Evolutionary conservation across 2,888 invertebrate species (phyloP), one percentile per base, ranked within the genome.

Genomic region (Lithophane ornitopus): DNA sequence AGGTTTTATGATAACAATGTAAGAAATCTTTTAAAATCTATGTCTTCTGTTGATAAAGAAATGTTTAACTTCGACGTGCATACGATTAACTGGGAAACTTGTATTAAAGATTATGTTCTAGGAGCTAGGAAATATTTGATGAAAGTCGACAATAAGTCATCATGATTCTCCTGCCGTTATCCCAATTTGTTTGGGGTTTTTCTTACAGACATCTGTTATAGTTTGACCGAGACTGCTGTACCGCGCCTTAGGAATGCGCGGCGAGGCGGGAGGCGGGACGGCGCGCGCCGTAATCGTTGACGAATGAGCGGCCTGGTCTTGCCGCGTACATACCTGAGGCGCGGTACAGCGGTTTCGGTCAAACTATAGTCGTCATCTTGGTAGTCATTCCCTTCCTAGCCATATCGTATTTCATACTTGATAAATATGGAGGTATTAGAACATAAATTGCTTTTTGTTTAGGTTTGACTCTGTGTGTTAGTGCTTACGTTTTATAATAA

Each of bases 21-120:
- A 2, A 80, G 78, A 71, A 78, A 65, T 52, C 80, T 90, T 19
- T 67, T 79, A 2, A 61, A 71, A 14, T 74, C 69, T 0, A 62
- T 90, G 75, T 72, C 85, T 22, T 59, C 85, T 16, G 56, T 34
- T 6, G 90, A 91, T n/a, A 85, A 80, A 79, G 62, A 76, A 67
- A 70, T 65, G 1, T 90, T 90, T 52, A 86, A 89, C 39, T 85
- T 90, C 46, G 87, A 90, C n/a, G 80, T 90, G 2, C 80, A 65
- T 11, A 79, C 84, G 0, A 84, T 90, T 34, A 74, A 85, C 44
- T 90, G 90, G 90, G 79, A 85, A n/a, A 76, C 67, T 0, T 87
- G 88, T 54, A 61, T 90, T 0, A 82, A 82, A 65, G 72, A 88
- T 70, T 88, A 86, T 19, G 63, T 88, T 9, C 68, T 87, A 39